Base-by-base conservation (phyloP, 2,113 vertebrate species). In the Okapia johnstoni region DNA sequence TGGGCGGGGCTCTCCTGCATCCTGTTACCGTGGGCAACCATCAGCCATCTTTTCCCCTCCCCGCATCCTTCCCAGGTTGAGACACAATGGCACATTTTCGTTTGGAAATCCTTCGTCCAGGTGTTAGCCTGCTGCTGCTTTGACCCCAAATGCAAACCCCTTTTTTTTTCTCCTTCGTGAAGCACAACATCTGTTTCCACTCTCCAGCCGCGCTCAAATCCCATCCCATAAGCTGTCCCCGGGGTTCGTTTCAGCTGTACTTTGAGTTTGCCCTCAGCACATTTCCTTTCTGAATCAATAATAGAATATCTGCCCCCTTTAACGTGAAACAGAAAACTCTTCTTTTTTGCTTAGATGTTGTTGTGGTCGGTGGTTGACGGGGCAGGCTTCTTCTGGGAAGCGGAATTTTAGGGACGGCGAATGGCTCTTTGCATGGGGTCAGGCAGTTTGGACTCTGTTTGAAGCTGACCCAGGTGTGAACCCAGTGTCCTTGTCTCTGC, bases 211-310 rank as follows among this genome's bases (percentile, higher is more conserved):
- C 30, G 40, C 95, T 97, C 94, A 50, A 40, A 94, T 77, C 97
- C 90, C 98, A 19, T 43, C 96, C 96, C 40, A 12, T 97, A 88
- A 98, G 91, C 52, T 16, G 88, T 97, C 97, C 96, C 97, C 13
- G 11, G 96, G 96, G 97, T 61, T 98, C 94, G 1, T 88, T 88
- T 97, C 87, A 40, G 94, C 97, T 98, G 80, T 11, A 81, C 90
- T 77, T 73, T 88, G 88, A 94, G 46, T 66, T 94, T 93, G 95
- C 60, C 70, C 96, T 98, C 96, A 94, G 97, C 93, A 94, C 90
- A 97, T 97, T 98, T 98, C 81, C 92, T 97, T 89, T 96, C 87
- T 93, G 97, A 98, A 97, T 98, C 96, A 0, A 97, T 98, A 98
- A 93, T 88, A 40, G 66, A 95, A 95, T 97, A 98, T 96, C 96